phyloP scores from a whole-genome alignment of 2,797 vertebrate genomes.

The Catostomus latipinnis region DNA sequence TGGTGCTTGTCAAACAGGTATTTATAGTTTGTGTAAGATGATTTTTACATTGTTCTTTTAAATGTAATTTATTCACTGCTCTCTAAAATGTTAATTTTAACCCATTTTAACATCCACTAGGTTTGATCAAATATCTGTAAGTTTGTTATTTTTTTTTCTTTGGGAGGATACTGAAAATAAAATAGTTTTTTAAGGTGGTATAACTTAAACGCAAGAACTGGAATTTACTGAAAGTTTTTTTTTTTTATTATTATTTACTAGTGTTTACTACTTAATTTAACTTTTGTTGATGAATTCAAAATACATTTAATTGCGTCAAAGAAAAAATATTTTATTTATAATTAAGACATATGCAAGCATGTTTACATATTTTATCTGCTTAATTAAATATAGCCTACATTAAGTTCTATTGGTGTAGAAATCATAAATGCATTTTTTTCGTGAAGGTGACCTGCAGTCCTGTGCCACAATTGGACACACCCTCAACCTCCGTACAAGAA shows the following conservation, averaged over 20 bases:
- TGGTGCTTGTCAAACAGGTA: constrained; percentile 64
- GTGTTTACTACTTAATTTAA: neutral
- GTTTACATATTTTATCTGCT: neutral
- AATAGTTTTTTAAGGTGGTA: neutral
- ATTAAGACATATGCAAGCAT: neutral
- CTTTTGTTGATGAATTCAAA: neutral
- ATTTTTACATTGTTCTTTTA: neutral
- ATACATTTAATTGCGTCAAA: neutral
- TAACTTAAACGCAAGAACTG: too few relatives aligned
- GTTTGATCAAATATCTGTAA: neutral
- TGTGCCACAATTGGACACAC: constrained; percentile 41
- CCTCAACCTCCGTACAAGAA: constrained; percentile 47
- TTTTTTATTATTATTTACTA: neutral
- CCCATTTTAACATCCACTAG: neutral
- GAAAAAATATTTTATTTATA: neutral
- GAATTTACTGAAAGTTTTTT: too few relatives aligned
- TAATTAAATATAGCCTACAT: neutral
- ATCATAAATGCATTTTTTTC: neutral
- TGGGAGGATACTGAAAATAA: neutral
- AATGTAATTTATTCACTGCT: neutral
- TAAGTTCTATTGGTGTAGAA: neutral
- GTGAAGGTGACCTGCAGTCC: constrained; percentile 69
- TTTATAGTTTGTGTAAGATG: neutral
- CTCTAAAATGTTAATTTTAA: neutral
- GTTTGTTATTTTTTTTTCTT: neutral